Base-by-base conservation (phyloP, 92 coral and sea anemone genomes). In the Porites evermanni region DNA sequence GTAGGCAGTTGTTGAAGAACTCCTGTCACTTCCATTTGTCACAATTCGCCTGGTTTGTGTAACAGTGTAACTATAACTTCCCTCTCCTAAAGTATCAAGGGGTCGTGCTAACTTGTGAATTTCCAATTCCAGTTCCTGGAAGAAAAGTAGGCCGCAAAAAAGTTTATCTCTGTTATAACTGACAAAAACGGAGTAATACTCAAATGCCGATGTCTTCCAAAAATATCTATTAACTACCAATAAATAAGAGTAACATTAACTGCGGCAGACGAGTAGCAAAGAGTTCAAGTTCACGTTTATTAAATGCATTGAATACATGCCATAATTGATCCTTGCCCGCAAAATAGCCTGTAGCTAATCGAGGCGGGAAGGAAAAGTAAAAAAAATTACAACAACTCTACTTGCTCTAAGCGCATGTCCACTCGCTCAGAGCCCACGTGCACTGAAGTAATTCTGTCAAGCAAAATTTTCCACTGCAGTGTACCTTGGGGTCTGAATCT, bases 401-500 rank as follows among this genome's bases (percentile, higher is more conserved):
- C 16, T n/a, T 12, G 32, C 38, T 23, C 47, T 9, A 68, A 38
- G 47, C 13, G 16, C 4, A 14, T 4, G 18, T 16, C 3, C 12
- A 74, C 20, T 2, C 61, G 61, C 16, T 6, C 23, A 73, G 12
- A 44, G 59, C 17, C 0, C 9, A 32, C 5, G 50, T 3, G 12
- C 10, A 12, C 58, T 4, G n/a, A 19, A 56, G 13, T 14, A 56
- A 29, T 51, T 73, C 21, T 29, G 23, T 20, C 4, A 26, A 52
- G 23, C 64, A 74, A 18, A 19, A 50, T 52, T 17, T 61, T 12
- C 8, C 38, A 5, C 61, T 17, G 79, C 21, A 77, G 47, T 8
- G 12, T 60, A 61, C 81, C 85, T 69, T 81, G 51, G 23, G 14
- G n/a, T n/a, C 59, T 29, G 58, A 58, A 12, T 70, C 78, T 74